Percentiles rank a stretch among this genome's conserved stretches.
phyloP scores from a whole-genome alignment of 2,888 invertebrate genomes.

The Lochmaea capreae region DNA sequence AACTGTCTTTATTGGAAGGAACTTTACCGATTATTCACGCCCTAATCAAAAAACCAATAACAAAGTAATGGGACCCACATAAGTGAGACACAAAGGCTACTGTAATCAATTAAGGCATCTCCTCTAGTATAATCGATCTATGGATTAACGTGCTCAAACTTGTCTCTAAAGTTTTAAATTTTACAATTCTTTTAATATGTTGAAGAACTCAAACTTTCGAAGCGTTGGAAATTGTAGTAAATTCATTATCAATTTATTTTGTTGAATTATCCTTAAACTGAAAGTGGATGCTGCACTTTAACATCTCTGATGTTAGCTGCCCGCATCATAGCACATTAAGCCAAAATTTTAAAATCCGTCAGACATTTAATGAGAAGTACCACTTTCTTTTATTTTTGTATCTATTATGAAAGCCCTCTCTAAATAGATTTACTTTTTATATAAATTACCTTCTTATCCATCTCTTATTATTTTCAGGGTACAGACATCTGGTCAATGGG shows the following conservation, averaged over 20 bases:
- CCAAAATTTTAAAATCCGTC: too few relatives aligned
- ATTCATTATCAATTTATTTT: too few relatives aligned
- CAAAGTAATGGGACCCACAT: background rate
- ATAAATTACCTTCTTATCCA: background rate
- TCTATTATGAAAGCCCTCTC: too few relatives aligned
- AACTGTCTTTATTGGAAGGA: too few relatives aligned
- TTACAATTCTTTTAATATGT: too few relatives aligned
- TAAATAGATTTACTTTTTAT: background rate
- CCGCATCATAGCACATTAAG: too few relatives aligned
- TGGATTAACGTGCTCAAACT: background rate
- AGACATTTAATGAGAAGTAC: background rate
- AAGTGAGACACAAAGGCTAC: background rate
- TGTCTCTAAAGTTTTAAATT: background rate
- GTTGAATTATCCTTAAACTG: too few relatives aligned
- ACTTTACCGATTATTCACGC: background rate
- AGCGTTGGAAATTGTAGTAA: too few relatives aligned
- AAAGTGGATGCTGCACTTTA: too few relatives aligned
- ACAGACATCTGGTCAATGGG: constrained; percentile 97
- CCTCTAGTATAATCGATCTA: background rate
- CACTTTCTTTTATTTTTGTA: background rate
- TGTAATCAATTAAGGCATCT: background rate
- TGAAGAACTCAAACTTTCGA: too few relatives aligned
- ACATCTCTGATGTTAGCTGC: too few relatives aligned
- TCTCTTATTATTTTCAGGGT: constrained; percentile 69
- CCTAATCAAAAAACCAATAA: background rate